These are phyloP conservation scores for Solea solea DNA, from an alignment of 2,113 vertebrate genomes.

Conservation along the genomic window DNA sequence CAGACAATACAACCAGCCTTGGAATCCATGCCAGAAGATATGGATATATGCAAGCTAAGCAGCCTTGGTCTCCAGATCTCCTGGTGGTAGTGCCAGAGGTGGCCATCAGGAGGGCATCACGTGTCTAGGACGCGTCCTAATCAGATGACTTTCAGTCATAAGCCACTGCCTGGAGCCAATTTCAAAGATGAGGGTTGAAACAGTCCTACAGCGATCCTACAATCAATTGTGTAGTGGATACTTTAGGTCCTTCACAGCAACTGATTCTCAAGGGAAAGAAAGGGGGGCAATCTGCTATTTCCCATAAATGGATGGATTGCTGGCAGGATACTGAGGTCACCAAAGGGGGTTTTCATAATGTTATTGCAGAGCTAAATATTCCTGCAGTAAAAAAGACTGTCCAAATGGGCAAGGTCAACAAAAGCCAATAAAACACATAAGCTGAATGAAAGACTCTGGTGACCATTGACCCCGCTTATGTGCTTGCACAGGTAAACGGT, in stretches of 20 bases:
- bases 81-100: too few species aligned
- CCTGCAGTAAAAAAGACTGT: not conserved
- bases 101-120: too few species aligned
- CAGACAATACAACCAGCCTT: too few species aligned
- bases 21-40: too few species aligned
- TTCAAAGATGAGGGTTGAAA: too few species aligned
- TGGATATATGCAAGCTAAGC: too few species aligned
- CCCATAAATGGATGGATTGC: not conserved
- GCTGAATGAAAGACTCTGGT: not conserved
- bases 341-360: not conserved
- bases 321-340: conserved; percentile 2
- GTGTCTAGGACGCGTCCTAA: too few species aligned
- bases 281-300: not conserved
- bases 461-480: not conserved
- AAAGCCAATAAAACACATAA: not conserved
- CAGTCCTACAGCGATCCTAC: not conserved
- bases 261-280: not conserved
- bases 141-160: not conserved
- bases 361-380: not conserved
- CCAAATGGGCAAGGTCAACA: not conserved
- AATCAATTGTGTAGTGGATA: not conserved
- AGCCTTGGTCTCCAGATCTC: too few species aligned
- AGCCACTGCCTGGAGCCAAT: too few species aligned
- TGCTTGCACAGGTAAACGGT: not conserved
- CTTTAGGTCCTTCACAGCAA: not conserved